Percentiles rank a stretch among this genome's conserved stretches.
Conservation (phyloP, 2,797 vertebrate genomes). For the Falco rusticolus region DNA sequence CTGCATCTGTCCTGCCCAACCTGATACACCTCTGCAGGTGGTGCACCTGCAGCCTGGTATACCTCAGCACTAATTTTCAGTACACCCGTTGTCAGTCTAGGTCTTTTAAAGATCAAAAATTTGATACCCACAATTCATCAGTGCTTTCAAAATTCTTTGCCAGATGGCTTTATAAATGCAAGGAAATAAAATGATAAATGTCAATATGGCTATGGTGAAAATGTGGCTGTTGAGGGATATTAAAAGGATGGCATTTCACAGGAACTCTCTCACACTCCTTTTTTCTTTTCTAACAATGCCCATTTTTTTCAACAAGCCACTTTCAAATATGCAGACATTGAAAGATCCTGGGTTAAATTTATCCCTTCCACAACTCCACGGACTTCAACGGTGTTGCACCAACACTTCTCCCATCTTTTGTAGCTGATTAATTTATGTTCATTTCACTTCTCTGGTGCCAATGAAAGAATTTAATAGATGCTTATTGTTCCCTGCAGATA, state of each 20-base stretch:
- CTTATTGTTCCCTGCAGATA: conserved; percentile 58
- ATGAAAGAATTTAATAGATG: conserved; percentile 59
- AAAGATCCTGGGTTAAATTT: conserved; percentile 44
- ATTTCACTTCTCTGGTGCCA: conserved; percentile 31
- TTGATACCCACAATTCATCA: background rate
- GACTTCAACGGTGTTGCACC: conserved; percentile 45
- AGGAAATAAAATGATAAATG: conserved; percentile 35
- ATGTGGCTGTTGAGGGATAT: conserved; percentile 3
- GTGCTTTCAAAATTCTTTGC: background rate
- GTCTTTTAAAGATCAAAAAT: background rate
- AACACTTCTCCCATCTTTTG: conserved; percentile 34
- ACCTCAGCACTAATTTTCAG: background rate
- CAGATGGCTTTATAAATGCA: conserved; percentile 42
- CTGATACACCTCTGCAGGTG: background rate
- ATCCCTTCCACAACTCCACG: background rate
- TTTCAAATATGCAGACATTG: conserved; percentile 21
- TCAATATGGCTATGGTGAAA: background rate
- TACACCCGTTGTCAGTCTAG: background rate
- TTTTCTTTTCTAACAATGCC: conserved; percentile 16
- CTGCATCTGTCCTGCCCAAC: background rate
- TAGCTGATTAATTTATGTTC: conserved; percentile 61
- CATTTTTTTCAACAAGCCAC: background rate
- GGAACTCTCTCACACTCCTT: conserved; percentile 1
- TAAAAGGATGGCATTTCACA: conserved; percentile 43
- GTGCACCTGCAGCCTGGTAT: no score